Conservation (phyloP, 2,888 invertebrate species). For the Aplocera efformata region DNA sequence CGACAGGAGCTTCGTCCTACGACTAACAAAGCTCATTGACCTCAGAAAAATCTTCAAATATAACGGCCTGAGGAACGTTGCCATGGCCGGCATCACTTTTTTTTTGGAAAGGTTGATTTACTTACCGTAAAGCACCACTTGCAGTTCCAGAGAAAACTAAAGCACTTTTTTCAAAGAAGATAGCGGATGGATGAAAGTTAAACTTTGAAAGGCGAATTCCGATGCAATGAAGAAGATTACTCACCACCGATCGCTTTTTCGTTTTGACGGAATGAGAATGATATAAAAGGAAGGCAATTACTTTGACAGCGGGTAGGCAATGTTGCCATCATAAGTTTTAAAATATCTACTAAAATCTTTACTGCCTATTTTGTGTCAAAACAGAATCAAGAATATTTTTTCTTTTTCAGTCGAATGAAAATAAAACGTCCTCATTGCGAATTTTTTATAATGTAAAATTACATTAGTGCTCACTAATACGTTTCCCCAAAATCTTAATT, state of each 20-base stretch:
- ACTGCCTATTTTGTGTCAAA: too few relatives aligned
- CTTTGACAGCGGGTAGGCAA: slow-evolving; percentile 9
- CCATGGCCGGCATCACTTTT: slow-evolving; percentile 27
- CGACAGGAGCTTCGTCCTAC: slow-evolving; percentile 43
- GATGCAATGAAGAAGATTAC: slow-evolving; percentile 45
- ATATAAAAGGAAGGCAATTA: slow-evolving; percentile 34
- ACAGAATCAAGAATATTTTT: too few relatives aligned
- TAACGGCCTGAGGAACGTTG: slow-evolving; percentile 57
- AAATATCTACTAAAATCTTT: background rate
- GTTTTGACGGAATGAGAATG: slow-evolving; percentile 55
- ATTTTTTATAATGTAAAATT: too few relatives aligned
- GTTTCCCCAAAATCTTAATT: too few relatives aligned
- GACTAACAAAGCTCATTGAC: slow-evolving; percentile 63
- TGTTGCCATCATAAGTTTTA: slow-evolving; percentile 28
- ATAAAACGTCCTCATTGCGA: too few relatives aligned
- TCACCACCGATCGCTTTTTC: slow-evolving; percentile 60
- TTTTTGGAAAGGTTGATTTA: slow-evolving; percentile 3
- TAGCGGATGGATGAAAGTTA: slow-evolving; percentile 15
- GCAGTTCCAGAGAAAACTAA: slow-evolving; percentile 18
- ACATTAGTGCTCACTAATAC: too few relatives aligned
- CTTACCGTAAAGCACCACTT: slow-evolving; percentile 24
- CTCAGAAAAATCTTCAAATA: slow-evolving; percentile 69
- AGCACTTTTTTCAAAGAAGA: slow-evolving; percentile 20
- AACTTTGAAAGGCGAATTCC: slow-evolving; percentile 30
- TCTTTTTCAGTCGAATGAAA: too few relatives aligned